A percentile compares a stretch with the other conserved stretches of the same genome.
Evolutionary conservation across 2,888 invertebrate genomes (phyloP).

Genomic region (Eudemis profundana): DNA sequence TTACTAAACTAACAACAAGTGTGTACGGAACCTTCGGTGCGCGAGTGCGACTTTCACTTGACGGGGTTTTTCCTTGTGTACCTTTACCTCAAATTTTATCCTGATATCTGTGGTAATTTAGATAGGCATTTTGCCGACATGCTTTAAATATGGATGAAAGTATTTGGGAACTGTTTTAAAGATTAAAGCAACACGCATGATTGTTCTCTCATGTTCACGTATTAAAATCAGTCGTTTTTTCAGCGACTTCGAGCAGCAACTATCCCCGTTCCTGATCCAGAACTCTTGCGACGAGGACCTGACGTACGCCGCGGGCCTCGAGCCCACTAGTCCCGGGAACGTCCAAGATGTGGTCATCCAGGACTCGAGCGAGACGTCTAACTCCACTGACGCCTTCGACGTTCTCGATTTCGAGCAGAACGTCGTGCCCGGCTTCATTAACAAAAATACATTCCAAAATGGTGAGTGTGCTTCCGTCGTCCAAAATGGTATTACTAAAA

Average conservation of each 20-base stretch:
- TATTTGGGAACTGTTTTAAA: too few relatives aligned
- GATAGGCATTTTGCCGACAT: too few relatives aligned
- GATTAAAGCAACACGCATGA: too few relatives aligned
- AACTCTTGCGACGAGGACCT: constrained; percentile 75
- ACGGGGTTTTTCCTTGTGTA: too few relatives aligned
- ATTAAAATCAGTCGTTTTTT: constrained; percentile 45
- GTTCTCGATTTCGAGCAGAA: constrained; percentile 77
- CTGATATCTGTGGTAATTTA: too few relatives aligned
- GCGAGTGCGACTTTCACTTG: too few relatives aligned
- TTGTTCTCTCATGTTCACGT: background rate
- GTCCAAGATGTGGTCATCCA: constrained; percentile 70
- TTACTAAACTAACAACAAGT: too few relatives aligned
- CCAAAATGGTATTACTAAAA: constrained; percentile 5
- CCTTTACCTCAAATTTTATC: too few relatives aligned
- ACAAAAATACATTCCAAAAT: constrained; percentile 78
- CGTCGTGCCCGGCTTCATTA: constrained; percentile 78
- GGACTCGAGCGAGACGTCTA: constrained; percentile 64
- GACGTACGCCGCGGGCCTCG: constrained; percentile 55
- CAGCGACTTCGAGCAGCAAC: constrained; percentile 85
- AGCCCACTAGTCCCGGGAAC: constrained; percentile 66
- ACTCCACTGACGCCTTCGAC: constrained; percentile 68
- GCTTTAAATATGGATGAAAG: too few relatives aligned
- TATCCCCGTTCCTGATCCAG: constrained; percentile 84
- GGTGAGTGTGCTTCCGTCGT: constrained; percentile 52
- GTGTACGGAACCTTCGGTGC: too few relatives aligned